Evolutionary conservation across 2,797 vertebrate genomes (phyloP), one percentile per base, ranked within the genome.

Genomic region (Periparus ater): DNA sequence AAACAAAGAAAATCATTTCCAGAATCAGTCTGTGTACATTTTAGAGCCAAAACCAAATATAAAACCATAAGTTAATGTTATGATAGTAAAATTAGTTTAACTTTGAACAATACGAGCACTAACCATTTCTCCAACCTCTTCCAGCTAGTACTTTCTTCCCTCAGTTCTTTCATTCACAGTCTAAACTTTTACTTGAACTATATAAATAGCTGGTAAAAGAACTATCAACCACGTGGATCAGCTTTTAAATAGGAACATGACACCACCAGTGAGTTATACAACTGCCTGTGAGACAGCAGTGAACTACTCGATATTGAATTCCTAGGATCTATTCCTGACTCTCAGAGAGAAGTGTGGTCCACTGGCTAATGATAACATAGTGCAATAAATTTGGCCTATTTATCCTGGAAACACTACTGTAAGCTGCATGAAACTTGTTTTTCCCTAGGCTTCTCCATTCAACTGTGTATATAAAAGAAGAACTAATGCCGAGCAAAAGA

Each of bases 181-280:
- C 68, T 83, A 70, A 88, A 89, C 76, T 93, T 96, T 78, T 87
- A 87, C 84, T 94, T 87, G 27, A 91, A 86, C 92, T 94, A 85
- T 78, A 96, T 91, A 93, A 95, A 94, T 88, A 96, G 91, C 72
- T 72, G 51, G 57, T 68, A 85, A 85, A 95, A 89, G 75, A 87
- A 91, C 57, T 86, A 95, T 76, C 68, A 87, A 9, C 66, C 82
- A 91, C 1, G 7, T 80, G 78, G 79, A 95, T 85, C 76, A 89
- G 79, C 68, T 75, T 95, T 92, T 95, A 96, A 97, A 95, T 55
- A 91, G 92, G 79, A 96, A 95, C 91, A 91, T 85, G 92, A 96
- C 85, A 93, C 75, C 50, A 48, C 54, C 79, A 91, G 82, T 55
- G 58, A 91, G 76, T 96, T 96, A 96, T 45, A 91, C 76, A 96